phyloP scores from a whole-genome alignment of 2,113 vertebrate species.

The Diadophis punctatus region DNA sequence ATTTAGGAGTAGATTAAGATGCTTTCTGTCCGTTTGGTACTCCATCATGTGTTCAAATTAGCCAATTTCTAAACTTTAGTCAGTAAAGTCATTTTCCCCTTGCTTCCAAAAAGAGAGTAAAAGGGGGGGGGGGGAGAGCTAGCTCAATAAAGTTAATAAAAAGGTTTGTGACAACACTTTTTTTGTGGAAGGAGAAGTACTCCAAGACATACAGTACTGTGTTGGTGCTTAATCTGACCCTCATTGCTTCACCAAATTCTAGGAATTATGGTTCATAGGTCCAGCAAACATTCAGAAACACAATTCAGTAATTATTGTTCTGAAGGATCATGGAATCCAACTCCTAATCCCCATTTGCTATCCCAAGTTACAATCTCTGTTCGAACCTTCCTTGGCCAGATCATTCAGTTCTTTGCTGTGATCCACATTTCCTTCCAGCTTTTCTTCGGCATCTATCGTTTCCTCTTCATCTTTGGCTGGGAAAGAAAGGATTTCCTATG shows the following conservation, averaged over 20 bases:
- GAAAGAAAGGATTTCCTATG: neutral
- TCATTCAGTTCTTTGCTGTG: slow-evolving; percentile 82
- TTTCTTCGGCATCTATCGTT: slow-evolving; percentile 87
- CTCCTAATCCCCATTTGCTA: neutral
- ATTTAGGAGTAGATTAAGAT: slow-evolving; percentile 31
- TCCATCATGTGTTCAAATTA: neutral
- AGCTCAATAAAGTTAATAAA: neutral
- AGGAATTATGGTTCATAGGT: neutral
- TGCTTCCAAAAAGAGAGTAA: too few relatives aligned
- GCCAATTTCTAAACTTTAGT: neutral
- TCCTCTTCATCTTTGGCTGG: slow-evolving; percentile 89
- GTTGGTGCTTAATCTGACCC: neutral
- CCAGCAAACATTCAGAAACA: slow-evolving; percentile 10
- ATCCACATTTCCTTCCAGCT: slow-evolving; percentile 80
- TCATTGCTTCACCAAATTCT: neutral
- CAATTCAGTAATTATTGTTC: neutral
- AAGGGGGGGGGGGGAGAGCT: too few relatives aligned
- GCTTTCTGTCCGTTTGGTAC: neutral
- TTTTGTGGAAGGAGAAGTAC: neutral
- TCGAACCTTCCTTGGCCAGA: slow-evolving; percentile 80
- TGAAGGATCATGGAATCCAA: neutral
- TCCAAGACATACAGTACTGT: neutral
- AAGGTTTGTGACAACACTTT: neutral
- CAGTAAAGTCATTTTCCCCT: neutral
- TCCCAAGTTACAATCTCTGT: neutral